phyloP scores from a whole-genome alignment of 35 echinoderm and acorn worm genomes.

The Holothuria glaberrima region DNA sequence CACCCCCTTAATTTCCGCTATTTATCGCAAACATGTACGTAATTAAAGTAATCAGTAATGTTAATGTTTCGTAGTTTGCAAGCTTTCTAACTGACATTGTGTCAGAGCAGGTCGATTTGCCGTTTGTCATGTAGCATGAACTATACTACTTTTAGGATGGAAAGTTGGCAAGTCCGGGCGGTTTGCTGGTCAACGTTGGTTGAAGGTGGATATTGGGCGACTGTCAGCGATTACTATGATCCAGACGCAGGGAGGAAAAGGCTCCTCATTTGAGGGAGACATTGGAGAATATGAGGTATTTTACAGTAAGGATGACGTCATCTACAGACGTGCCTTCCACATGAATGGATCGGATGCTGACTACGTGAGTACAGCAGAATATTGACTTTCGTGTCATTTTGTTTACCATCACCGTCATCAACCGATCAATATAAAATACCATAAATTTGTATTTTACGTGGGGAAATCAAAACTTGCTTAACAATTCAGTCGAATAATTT shows the following conservation, averaged over 20 bases:
- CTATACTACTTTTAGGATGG: not conserved
- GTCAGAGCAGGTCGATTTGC: not conserved
- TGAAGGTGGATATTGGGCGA: slow-evolving; percentile 40
- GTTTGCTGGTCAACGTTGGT: not conserved
- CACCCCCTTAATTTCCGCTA: too few species aligned
- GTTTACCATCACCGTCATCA: too few species aligned
- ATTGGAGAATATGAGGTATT: slow-evolving; percentile 41
- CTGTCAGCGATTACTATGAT: slow-evolving; percentile 9
- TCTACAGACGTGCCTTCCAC: slow-evolving; percentile 17
- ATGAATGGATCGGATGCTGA: not conserved
- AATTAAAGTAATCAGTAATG: too few species aligned
- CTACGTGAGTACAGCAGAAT: not conserved
- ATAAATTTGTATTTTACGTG: too few species aligned
- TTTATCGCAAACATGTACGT: too few species aligned
- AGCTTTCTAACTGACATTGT: too few species aligned
- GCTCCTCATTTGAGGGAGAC: not conserved
- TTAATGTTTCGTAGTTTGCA: too few species aligned
- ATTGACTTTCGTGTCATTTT: too few species aligned
- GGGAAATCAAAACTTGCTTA: too few species aligned
- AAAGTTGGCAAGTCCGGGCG: slow-evolving; percentile 26
- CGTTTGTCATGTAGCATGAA: not conserved
- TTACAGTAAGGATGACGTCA: slow-evolving; percentile 30
- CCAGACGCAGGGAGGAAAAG: slow-evolving; percentile 32
- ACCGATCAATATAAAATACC: too few species aligned
- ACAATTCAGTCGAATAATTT: not conserved